These are phyloP conservation scores for Steinernema khuongi DNA, from an alignment of 1,140 invertebrate genomes.

Conservation along the genomic window DNA sequence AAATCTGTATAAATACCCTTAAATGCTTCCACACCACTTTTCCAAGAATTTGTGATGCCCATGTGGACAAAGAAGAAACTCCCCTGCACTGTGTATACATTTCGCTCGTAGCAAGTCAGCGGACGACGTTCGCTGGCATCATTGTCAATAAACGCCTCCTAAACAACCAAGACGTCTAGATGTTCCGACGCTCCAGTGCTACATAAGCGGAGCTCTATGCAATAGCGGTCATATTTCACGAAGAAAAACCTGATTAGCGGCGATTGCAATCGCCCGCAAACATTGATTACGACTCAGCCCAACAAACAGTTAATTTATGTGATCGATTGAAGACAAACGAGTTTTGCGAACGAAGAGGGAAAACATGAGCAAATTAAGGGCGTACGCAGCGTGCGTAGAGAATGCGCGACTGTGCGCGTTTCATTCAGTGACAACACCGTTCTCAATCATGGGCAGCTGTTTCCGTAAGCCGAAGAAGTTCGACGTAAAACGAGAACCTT, in stretches of 20 bases:
- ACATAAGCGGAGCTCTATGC: too few species aligned
- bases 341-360: neutral
- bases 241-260: neutral
- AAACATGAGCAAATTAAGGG: neutral
- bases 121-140: too few species aligned
- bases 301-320: neutral
- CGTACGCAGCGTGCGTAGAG: neutral
- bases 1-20: too few species aligned
- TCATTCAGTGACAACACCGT: neutral
- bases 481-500: neutral
- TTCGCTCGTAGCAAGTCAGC: too few species aligned
- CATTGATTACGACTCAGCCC: neutral
- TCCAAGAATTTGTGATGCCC: too few species aligned
- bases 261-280: neutral
- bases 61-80: too few species aligned
- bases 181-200: too few species aligned
- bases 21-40: too few species aligned
- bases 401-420: neutral
- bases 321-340: neutral
- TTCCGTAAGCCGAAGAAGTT: neutral
- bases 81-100: too few species aligned
- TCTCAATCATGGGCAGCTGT: neutral
- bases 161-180: too few species aligned
- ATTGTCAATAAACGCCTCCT: too few species aligned
- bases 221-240: too few species aligned